A percentile compares a stretch with the other conserved stretches of the same genome.
These are phyloP conservation scores for Eupithecia abbreviata DNA, from an alignment of 2,888 invertebrate genomes.

Conservation along the genomic window DNA sequence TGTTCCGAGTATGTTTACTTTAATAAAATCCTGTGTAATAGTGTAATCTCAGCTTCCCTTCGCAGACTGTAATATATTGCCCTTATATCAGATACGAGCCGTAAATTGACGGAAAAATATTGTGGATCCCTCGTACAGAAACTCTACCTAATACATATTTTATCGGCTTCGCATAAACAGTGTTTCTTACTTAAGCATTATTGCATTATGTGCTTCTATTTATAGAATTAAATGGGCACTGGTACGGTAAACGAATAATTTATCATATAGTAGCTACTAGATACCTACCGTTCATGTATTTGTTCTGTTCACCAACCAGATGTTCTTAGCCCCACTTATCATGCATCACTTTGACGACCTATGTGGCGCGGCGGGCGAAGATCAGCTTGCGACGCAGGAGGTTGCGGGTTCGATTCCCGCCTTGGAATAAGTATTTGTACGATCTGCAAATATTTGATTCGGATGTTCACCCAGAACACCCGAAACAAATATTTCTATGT, in stretches of 20 bases:
- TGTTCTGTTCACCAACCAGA: background rate
- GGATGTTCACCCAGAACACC: too few species aligned
- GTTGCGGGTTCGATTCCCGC: too few species aligned
- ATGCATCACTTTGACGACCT: background rate
- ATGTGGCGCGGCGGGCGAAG: too few species aligned
- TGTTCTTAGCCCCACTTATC: background rate
- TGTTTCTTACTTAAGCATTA: slow-evolving; percentile 5
- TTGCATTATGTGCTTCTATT: background rate
- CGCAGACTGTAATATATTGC: slow-evolving; percentile 72
- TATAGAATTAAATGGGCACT: background rate
- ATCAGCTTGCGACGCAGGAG: too few species aligned
- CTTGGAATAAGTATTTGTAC: too few species aligned
- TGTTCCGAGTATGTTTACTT: slow-evolving; percentile 52
- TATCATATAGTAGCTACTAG: background rate
- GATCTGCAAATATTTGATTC: too few species aligned
- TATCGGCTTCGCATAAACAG: slow-evolving; percentile 55
- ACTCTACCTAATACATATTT: slow-evolving; percentile 65
- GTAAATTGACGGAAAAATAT: slow-evolving; percentile 71
- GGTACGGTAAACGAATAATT: background rate
- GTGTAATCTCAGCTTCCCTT: slow-evolving; percentile 69
- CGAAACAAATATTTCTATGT: too few species aligned
- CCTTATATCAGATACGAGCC: slow-evolving; percentile 64
- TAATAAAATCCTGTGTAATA: slow-evolving; percentile 63
- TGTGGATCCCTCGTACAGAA: slow-evolving; percentile 63
- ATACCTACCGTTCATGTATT: background rate